Evolutionary conservation across 2,888 invertebrate genomes (phyloP).

Genomic region (Andrena minutula): DNA sequence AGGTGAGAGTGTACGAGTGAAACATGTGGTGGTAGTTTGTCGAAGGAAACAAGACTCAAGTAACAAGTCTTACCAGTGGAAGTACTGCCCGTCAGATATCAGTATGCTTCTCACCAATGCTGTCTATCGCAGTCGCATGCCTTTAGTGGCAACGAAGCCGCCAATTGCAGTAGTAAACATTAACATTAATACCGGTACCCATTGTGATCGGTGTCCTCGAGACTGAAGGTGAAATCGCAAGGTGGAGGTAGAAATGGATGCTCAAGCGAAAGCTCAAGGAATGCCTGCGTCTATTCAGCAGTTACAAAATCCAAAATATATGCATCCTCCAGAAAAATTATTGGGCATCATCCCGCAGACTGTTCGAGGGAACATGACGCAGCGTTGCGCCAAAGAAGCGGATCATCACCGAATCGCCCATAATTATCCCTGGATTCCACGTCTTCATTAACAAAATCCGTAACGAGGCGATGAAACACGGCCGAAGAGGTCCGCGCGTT

Average conservation of each 20-base stretch:
- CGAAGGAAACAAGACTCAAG: neutral
- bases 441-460: slow-evolving; percentile 48
- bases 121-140: slow-evolving; percentile 31
- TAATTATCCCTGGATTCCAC: slow-evolving; percentile 17
- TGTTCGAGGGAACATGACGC: neutral
- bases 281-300: too few species aligned
- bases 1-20: neutral
- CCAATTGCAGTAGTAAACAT: slow-evolving; percentile 46
- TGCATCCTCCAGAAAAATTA: neutral
- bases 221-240: slow-evolving; percentile 44
- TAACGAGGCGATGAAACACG: slow-evolving; percentile 33
- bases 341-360: neutral
- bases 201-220: slow-evolving; percentile 50
- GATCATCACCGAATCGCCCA: slow-evolving; percentile 32
- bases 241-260: neutral
- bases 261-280: neutral
- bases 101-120: slow-evolving; percentile 35
- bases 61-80: neutral
- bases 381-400: neutral
- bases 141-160: slow-evolving; percentile 46
- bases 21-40: neutral
- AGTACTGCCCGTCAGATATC: slow-evolving; percentile 12
- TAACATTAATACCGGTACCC: slow-evolving; percentile 54
- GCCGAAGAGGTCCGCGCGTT: slow-evolving; percentile 8
- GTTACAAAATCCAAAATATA: too few species aligned